Conservation (phyloP, 1,140 invertebrate genomes). For the Drosophila kepulauana region DNA sequence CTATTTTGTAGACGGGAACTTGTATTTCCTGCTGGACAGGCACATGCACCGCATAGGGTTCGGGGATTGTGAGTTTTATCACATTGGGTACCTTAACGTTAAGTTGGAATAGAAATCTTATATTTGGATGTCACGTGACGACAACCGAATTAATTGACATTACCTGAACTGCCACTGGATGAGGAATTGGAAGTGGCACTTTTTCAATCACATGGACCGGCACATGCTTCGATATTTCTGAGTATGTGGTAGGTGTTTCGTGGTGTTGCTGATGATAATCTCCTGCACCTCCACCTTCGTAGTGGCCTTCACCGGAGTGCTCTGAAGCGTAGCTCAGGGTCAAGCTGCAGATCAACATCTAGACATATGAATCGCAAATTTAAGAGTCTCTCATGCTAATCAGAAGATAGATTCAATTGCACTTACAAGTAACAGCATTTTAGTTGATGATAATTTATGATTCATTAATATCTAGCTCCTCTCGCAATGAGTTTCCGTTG, state of each 20-base stretch:
- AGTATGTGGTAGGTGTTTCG: conserved; percentile 86
- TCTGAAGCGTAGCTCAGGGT: conserved; percentile 65
- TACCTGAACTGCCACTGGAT: conserved; percentile 89
- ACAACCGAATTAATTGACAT: not conserved
- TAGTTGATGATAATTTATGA: conserved; percentile 8
- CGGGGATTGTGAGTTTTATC: conserved; percentile 90
- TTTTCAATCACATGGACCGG: conserved; percentile 91
- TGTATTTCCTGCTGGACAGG: conserved; percentile 90
- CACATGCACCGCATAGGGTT: conserved; percentile 90
- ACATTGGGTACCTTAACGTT: conserved; percentile 88
- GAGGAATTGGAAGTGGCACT: conserved; percentile 90
- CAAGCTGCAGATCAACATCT: conserved; percentile 62
- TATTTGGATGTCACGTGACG: not conserved
- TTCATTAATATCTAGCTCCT: conserved; percentile 8
- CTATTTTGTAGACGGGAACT: conserved; percentile 90
- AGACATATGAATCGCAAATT: not conserved
- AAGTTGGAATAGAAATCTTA: not conserved
- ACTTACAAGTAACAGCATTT: conserved; percentile 73
- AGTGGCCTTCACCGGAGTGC: conserved; percentile 54
- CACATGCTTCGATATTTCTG: conserved; percentile 89
- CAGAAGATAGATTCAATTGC: not conserved
- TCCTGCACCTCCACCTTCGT: conserved; percentile 41
- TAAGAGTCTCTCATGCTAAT: conserved; percentile 31
- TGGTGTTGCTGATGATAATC: conserved; percentile 64
- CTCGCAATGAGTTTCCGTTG: conserved; percentile 30